Base-by-base conservation (phyloP, 2,797 vertebrate species). In the Scomberomorus guttatus region DNA sequence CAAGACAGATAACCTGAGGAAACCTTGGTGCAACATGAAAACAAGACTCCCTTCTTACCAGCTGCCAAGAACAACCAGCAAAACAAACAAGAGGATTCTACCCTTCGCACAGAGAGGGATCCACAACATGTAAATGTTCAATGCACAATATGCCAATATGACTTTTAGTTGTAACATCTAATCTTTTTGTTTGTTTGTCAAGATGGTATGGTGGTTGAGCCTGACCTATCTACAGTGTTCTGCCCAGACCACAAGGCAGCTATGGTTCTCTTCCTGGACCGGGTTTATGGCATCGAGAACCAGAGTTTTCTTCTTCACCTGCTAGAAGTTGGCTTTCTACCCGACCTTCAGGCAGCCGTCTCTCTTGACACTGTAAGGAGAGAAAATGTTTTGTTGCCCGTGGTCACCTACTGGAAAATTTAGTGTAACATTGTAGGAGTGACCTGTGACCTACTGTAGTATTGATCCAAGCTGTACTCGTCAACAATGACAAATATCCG, bases 241-340 rank as follows among this genome's bases (percentile, higher is more conserved):
- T 98, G 97, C 92, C 98, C 98, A 62, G 97, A 99, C 94, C 98
- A 99, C 94, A 99, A 99, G 90, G 97, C 98, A 87, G 97, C 98
- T 68, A 98, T 98, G 97, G 96, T 99, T 92, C 95, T 99, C 79
- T 99, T 99, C 94, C 95, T 99, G 94, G 97, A 99, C 92, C 95
- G 98, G 57, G 98, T 99, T 88, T 99, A 99, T 81, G 97, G 97
- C 75, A 92, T 99, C 63, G 95, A 98, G 88, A 92, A 95, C 73
- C 97, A 97, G 85, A 92, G 92, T 81, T 97, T 98, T 85, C 96
- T 99, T 77, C 93, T 99, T n/a, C 95, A 95, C 59, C 96, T 99
- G 24, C 92, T 99, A 29, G 95, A 98, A 93, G 96, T 96, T 88
- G 97, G 97, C 85, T 98, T 99, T 92, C 93, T 99, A 85, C 96